These are phyloP conservation scores for Charadrius vociferus DNA, from an alignment of 2,113 vertebrate genomes.

Conservation along the genomic window DNA sequence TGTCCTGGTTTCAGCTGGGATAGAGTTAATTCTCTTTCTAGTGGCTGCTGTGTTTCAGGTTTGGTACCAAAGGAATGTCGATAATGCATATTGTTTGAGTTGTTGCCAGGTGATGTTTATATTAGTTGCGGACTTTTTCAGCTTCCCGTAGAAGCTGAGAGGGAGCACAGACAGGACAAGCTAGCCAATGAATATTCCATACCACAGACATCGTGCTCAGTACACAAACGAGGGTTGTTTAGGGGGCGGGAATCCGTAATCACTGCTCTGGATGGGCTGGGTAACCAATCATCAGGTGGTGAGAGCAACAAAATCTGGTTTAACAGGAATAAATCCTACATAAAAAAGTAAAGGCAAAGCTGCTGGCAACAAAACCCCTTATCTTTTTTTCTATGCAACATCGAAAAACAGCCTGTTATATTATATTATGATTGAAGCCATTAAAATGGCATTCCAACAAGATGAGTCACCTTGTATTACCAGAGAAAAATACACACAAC, in stretches of 20 bases:
- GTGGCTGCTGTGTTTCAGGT: neutral
- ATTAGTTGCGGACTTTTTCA: neutral
- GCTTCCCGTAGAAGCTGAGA: neutral
- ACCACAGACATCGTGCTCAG: neutral
- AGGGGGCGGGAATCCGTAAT: neutral
- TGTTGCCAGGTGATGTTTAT: neutral
- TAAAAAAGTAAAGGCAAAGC: neutral
- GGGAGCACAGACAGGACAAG: neutral
- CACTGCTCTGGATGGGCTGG: neutral
- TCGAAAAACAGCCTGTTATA: neutral
- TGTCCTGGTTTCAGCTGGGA: neutral
- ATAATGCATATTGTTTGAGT: neutral
- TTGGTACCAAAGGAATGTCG: neutral
- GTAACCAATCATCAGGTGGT: neutral
- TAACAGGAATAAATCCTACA: neutral
- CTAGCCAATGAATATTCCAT: neutral
- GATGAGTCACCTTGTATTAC: neutral
- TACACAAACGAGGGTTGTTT: neutral
- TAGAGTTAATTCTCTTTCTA: neutral
- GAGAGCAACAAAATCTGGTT: neutral
- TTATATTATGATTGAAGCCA: neutral
- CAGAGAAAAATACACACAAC: neutral
- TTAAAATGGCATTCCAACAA: conserved; percentile 40
- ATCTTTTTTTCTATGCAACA: neutral
- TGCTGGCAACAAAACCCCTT: neutral